A percentile compares a stretch with the other conserved stretches of the same genome.
Evolutionary conservation across 2,888 invertebrate species (phyloP).

Genomic region (Micoletzkya japonica): DNA sequence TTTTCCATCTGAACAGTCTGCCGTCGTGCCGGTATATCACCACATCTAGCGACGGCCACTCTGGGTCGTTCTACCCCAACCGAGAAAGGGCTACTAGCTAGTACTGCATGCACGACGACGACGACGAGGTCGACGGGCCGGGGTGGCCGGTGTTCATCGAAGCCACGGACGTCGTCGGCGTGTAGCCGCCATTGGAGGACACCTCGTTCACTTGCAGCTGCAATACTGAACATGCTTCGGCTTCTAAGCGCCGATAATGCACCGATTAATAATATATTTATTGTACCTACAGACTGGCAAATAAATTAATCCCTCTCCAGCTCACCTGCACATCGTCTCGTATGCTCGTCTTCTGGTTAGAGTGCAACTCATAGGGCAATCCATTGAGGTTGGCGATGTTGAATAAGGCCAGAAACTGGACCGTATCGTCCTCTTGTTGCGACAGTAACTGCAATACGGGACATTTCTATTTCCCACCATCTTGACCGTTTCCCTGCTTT

Average conservation of each 20-base stretch:
- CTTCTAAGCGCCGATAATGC: background rate
- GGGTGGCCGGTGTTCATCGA: background rate
- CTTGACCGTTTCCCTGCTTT: background rate
- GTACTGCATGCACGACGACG: no score
- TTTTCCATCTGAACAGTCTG: no score
- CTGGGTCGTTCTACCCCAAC: no score
- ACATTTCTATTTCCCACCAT: background rate
- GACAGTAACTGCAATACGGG: constrained; percentile 45
- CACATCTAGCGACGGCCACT: no score
- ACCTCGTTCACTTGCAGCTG: background rate
- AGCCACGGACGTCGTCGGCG: background rate
- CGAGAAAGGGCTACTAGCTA: no score
- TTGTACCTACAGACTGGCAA: background rate
- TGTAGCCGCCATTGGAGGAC: background rate
- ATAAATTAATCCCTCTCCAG: no score
- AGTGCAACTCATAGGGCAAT: constrained; percentile 52
- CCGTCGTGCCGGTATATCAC: no score
- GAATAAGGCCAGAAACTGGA: constrained; percentile 53
- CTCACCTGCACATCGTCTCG: constrained; percentile 14
- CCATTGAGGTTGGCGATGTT: constrained; percentile 54
- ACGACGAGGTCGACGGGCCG: no score
- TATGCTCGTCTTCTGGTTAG: constrained; percentile 33
- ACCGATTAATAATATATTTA: no score
- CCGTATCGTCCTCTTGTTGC: constrained; percentile 56
- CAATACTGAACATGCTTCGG: background rate